These are phyloP conservation scores for Otocyon megalotis DNA, from an alignment of 2,113 vertebrate species.

Conservation along the genomic window DNA sequence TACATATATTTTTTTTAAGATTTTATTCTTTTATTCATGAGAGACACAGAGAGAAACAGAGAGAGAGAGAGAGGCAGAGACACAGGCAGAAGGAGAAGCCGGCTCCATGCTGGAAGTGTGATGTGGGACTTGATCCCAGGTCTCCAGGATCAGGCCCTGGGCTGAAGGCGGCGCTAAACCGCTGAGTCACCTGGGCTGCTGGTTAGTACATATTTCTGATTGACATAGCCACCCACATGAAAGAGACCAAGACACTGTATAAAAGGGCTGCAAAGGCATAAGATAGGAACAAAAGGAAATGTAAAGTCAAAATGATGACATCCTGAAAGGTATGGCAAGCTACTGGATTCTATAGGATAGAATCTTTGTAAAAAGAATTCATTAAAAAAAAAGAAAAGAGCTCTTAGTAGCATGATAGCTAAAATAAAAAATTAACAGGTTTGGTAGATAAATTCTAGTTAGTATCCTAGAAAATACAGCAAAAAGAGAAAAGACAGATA, in stretches of 20 bases:
- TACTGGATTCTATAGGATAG: neutral
- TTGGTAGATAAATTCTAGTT: neutral
- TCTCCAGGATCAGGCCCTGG: too few relatives aligned
- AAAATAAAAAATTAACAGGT: neutral
- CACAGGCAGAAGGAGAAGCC: too few relatives aligned
- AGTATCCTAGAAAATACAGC: constrained; percentile 13
- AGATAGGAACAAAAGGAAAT: neutral
- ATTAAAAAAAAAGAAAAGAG: neutral
- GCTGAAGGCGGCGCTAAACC: too few relatives aligned
- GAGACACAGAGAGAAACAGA: too few relatives aligned
- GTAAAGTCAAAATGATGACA: neutral
- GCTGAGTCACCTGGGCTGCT: too few relatives aligned
- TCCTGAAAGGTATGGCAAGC: neutral
- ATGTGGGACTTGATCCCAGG: too few relatives aligned
- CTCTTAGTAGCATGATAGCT: neutral
- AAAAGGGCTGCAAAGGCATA: neutral
- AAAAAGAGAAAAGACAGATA: neutral
- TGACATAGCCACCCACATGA: neutral
- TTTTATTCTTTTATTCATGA: too few relatives aligned
- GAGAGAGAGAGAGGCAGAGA: too few relatives aligned
- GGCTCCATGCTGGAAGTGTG: too few relatives aligned
- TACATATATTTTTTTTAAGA: neutral
- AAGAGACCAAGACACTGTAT: neutral
- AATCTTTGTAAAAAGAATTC: neutral
- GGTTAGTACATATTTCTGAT: neutral